Evolutionary conservation across 1,140 invertebrate genomes (phyloP), one percentile per base, ranked within the genome.

Genomic region (Helicoverpa zea): DNA sequence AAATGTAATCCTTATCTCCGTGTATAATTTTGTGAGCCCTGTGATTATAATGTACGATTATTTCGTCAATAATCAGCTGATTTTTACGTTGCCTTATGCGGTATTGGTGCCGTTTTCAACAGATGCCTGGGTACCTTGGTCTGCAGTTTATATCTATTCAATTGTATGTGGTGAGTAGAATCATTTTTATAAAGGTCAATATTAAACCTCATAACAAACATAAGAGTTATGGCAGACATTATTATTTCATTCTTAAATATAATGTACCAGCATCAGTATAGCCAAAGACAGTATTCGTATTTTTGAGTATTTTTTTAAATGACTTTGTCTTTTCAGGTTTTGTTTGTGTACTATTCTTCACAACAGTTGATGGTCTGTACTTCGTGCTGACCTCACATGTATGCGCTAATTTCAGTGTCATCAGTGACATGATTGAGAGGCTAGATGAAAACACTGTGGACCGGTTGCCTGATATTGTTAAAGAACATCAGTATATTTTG

Each of bases 21-120:
- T 91, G 18, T 93, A 93, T 66, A 93, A 91, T 76, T 93, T 92
- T 87, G 89, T 88, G 0, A 80, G 88, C 12, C 78, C 86, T 3
- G 10, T 89, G 35, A 80, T 90, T 10, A 90, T 91, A 16, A 68
- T 82, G 3, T 90, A 88, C 81, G 61, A 85, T 72, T 92, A 90
- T 80, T 72, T 84, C 3, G 79, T 43, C 9, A 88, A 81, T 3
- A 73, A 81, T 29, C 81, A 87, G 54, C 54, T 89, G 14, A 66
- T 78, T 18, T 92, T 84, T 75, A 81, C 68, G n/a, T 73, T 92
- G 23, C 88, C 90, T 0, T 93, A 89, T 35, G 86, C 86, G 9
- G 82, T 93, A 5, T 54, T 90, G 11, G 63, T 92, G 35, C 90
- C 90, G 3, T 90, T 92, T 59, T 79, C 83, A 3, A 90, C 79